Evolutionary conservation across 1,140 invertebrate genomes (phyloP).

Genomic region (Bactericera cockerelli): DNA sequence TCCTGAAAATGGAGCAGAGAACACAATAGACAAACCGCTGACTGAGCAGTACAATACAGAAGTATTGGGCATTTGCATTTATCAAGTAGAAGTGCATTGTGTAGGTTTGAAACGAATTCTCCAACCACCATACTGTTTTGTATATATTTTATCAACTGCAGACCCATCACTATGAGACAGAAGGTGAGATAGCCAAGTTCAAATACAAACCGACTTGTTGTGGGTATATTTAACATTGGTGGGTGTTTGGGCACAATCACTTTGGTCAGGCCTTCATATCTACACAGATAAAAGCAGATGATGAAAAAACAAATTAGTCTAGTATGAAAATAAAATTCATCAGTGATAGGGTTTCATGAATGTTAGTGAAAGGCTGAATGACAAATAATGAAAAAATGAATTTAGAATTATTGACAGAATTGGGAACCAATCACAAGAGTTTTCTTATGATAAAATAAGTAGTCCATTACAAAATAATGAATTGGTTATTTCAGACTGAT

Average conservation of each 20-base stretch:
- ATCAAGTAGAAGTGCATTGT: conserved; percentile 91
- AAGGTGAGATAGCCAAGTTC: conserved; percentile 15
- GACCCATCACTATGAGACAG: neutral
- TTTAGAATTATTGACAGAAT: too few species aligned
- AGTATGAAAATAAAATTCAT: too few species aligned
- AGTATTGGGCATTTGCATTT: conserved; percentile 66
- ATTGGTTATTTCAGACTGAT: too few species aligned
- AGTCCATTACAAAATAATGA: too few species aligned
- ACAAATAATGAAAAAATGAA: too few species aligned
- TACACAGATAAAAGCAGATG: neutral
- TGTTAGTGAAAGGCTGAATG: too few species aligned
- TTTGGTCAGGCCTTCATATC: conserved; percentile 9
- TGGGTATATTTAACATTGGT: neutral
- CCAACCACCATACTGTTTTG: conserved; percentile 92
- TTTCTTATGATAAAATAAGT: too few species aligned
- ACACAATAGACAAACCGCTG: conserved; percentile 59
- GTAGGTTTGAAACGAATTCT: conserved; percentile 74
- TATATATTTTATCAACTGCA: conserved; percentile 93
- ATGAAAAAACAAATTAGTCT: neutral
- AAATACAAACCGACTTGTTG: neutral
- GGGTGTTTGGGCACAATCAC: conserved; percentile 4
- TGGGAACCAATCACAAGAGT: too few species aligned
- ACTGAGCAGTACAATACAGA: conserved; percentile 62
- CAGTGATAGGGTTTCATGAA: too few species aligned
- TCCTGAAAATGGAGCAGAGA: conserved; percentile 28